Base-by-base conservation (phyloP, 2,888 invertebrate species). In the Caradrina clavipalpis region DNA sequence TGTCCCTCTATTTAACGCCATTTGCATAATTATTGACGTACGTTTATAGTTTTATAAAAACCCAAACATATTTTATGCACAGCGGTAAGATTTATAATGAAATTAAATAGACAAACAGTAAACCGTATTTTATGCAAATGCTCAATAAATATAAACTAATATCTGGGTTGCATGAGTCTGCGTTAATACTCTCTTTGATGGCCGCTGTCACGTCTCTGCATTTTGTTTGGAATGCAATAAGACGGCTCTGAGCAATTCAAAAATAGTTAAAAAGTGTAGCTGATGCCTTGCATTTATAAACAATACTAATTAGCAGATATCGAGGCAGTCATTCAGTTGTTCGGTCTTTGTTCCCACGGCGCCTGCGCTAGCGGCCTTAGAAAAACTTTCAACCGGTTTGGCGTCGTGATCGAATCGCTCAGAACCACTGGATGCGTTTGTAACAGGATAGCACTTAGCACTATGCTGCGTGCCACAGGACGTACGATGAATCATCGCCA, bases 341-440 rank as follows among this genome's bases (percentile, higher is more conserved):
- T 80, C 76, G 82, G 84, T 76, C 79, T 87, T 88, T 90, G 87
- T 93, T 94, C 92, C 91, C 93, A 93, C 91, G 92, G 85, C 82
- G 80, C 76, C 65, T 54, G 70, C 73, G 78, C 78, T 83, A 86
- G 79, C 76, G 83, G 82, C 78, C 84, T 91, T 91, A 91, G 91
- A 93, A 94, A 94, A 94, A 93, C 84, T 83, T 60, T 70, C 53
- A 91, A 94, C 94, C 93, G 94, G 94, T 94, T 94, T 86, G 60
- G 74, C 79, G 82, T 82, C 77, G 86, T 89, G 88, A 89, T 89
- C 84, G 86, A 86, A 88, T 86, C 87, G 86, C 79, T 80, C 74
- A 85, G 85, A 87, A 74, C 83, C 74, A 82, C 81, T 79, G 82
- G 81, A 88, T 87, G 85, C 86, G 84, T 89, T 86, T 87, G 86